Base-by-base conservation (phyloP, 2,888 invertebrate species). In the Allacma fusca region DNA sequence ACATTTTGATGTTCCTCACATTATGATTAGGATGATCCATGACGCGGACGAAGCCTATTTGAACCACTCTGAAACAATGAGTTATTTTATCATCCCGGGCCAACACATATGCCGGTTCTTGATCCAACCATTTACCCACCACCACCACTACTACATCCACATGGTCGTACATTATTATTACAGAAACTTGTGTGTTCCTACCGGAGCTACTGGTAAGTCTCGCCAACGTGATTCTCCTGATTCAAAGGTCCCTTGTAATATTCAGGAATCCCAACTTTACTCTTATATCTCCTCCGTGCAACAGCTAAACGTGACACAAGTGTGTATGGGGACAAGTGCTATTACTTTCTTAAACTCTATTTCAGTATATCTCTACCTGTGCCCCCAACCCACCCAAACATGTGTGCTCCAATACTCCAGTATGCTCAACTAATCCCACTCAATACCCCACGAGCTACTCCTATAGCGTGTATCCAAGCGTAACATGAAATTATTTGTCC, bases 401-500 rank as follows among this genome's bases (percentile, higher is more conserved):
- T n/a, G n/a, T n/a, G n/a, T n/a, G n/a, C n/a, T n/a, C n/a, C n/a
- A n/a, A 34, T 34, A 34, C 34, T 9, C 34, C 34, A 34, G 9
- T 34, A 34, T 34, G 9, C 5, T 34, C 34, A 34, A 34, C 34
- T 50, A 50, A 50, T 50, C 50, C 50, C 2, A n/a, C 50, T 50
- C 50, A 50, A 50, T 50, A n/a, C 50, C 50, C n/a, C 19, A 50
- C 4, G 16, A 50, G 34, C 24, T 2, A 13, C 29, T 26, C 26
- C 70, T 23, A 21, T n/a, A 12, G 12, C 44, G 9, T 44, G 19
- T 71, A 50, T 50, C 13, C 57, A 23, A 24, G 23, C 44, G 24
- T 65, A 44, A 75, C 43, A 65, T 75, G 64, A 67, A 75, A 65
- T 75, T 44, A 75, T 75, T 65, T 67, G 75, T 75, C 75, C 75